A percentile compares a stretch with the other conserved stretches of the same genome.
Evolutionary conservation across 2,888 invertebrate species (phyloP).

Genomic region (Poecilus cupreus): DNA sequence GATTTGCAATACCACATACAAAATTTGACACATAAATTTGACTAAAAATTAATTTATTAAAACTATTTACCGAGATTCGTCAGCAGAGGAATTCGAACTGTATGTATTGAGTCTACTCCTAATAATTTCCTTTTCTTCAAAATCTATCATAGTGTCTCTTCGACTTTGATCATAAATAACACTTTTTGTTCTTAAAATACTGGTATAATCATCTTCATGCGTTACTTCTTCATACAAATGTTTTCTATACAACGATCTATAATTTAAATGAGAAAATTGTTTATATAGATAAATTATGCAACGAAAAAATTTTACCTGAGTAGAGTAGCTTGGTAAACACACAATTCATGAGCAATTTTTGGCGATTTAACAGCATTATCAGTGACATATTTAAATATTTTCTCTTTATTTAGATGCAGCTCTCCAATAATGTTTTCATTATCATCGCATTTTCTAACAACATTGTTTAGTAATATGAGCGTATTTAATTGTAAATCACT

Average conservation of each 20-base stretch:
- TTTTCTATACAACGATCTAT: background rate
- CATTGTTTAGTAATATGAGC: constrained; percentile 68
- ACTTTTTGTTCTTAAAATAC: constrained; percentile 16
- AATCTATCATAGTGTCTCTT: constrained; percentile 51
- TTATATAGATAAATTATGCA: too few species aligned
- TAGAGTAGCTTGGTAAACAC: constrained; percentile 69
- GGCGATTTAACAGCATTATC: constrained; percentile 15
- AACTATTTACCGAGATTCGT: background rate
- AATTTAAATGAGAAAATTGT: background rate
- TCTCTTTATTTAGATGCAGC: constrained; percentile 34
- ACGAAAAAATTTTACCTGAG: constrained; percentile 69
- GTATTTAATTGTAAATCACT: constrained; percentile 67
- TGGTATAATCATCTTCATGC: constrained; percentile 13
- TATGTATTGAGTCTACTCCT: constrained; percentile 43
- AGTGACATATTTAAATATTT: constrained; percentile 42
- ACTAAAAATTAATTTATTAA: background rate
- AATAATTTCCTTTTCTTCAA: constrained; percentile 50
- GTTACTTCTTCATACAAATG: constrained; percentile 15
- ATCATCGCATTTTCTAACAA: constrained; percentile 63
- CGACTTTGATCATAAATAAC: constrained; percentile 1
- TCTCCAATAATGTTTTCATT: constrained; percentile 38
- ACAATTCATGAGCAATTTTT: constrained; percentile 68
- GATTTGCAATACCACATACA: too few species aligned
- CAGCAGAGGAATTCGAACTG: constrained; percentile 26
- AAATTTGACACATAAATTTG: too few species aligned